Evolutionary conservation across 2,888 invertebrate genomes (phyloP).

Genomic region (Pegoplata infirma): DNA sequence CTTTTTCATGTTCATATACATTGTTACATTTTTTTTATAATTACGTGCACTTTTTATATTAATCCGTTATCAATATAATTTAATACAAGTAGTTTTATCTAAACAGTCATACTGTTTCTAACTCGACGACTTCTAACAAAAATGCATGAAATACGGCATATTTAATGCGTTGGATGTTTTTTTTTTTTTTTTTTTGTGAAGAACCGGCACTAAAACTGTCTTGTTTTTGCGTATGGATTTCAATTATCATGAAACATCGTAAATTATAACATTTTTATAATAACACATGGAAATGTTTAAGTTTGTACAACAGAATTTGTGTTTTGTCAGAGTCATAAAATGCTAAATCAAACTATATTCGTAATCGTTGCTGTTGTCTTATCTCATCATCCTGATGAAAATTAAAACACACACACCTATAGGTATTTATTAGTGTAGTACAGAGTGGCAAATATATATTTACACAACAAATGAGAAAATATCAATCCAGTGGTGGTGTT

Average conservation of each 20-base stretch:
- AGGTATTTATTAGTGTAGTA: too few species aligned
- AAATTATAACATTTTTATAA: conserved; percentile 27
- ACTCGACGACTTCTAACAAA: not conserved
- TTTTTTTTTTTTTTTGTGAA: not conserved
- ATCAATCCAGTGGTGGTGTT: too few species aligned
- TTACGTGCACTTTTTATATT: too few species aligned
- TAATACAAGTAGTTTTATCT: not conserved
- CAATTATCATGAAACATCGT: conserved; percentile 30
- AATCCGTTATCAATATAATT: too few species aligned
- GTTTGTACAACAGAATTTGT: not conserved
- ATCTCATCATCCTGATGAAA: conserved; percentile 25
- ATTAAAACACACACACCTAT: too few species aligned
- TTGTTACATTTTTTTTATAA: too few species aligned
- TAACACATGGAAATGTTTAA: not conserved
- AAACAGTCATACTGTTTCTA: not conserved
- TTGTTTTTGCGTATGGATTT: conserved; percentile 18
- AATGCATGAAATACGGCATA: not conserved
- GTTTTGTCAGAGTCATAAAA: conserved; percentile 15
- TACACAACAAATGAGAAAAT: too few species aligned
- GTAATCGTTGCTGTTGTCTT: conserved; percentile 19
- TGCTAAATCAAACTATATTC: conserved; percentile 25
- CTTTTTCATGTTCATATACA: too few species aligned
- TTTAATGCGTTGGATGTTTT: too few species aligned
- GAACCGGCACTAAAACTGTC: conserved; percentile 8
- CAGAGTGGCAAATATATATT: too few species aligned